phyloP scores from a whole-genome alignment of 2,797 vertebrate species.

The Hydrolagus colliei region DNA sequence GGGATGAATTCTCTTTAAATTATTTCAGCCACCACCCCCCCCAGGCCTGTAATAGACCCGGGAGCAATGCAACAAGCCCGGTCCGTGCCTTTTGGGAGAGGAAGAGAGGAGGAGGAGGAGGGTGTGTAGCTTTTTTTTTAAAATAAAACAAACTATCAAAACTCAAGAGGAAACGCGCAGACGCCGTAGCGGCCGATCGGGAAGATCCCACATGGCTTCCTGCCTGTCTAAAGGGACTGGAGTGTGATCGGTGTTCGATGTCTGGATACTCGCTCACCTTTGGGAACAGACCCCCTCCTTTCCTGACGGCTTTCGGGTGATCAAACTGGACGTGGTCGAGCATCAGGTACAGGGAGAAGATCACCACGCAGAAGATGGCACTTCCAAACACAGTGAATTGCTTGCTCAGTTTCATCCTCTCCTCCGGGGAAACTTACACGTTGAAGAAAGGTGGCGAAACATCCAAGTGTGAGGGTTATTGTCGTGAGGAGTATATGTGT shows the following conservation, averaged over 20 bases:
- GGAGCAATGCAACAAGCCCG: too few species aligned
- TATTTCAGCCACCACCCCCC: too few species aligned
- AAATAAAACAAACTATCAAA: background rate
- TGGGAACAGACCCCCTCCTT: conserved; percentile 55
- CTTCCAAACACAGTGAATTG: conserved; percentile 69
- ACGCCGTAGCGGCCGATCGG: background rate
- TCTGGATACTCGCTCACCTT: conserved; percentile 42
- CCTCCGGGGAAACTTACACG: too few species aligned
- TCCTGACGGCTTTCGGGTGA: conserved; percentile 53
- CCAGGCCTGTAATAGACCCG: too few species aligned
- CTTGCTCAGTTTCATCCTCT: conserved; percentile 45
- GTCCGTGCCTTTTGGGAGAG: too few species aligned
- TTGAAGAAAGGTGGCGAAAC: too few species aligned
- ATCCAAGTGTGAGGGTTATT: too few species aligned
- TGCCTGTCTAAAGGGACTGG: too few species aligned
- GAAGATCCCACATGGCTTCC: too few species aligned
- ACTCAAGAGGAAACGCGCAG: background rate
- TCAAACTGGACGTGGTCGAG: conserved; percentile 75
- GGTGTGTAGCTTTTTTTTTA: conserved; percentile 34
- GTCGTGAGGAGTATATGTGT: too few species aligned
- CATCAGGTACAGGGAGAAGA: conserved; percentile 81
- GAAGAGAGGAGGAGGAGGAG: background rate
- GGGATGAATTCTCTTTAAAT: too few species aligned
- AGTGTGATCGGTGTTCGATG: too few species aligned
- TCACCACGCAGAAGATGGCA: conserved; percentile 73